These are phyloP conservation scores for Macroramphosus scolopax DNA, from an alignment of 2,797 vertebrate species.

Conservation along the genomic window DNA sequence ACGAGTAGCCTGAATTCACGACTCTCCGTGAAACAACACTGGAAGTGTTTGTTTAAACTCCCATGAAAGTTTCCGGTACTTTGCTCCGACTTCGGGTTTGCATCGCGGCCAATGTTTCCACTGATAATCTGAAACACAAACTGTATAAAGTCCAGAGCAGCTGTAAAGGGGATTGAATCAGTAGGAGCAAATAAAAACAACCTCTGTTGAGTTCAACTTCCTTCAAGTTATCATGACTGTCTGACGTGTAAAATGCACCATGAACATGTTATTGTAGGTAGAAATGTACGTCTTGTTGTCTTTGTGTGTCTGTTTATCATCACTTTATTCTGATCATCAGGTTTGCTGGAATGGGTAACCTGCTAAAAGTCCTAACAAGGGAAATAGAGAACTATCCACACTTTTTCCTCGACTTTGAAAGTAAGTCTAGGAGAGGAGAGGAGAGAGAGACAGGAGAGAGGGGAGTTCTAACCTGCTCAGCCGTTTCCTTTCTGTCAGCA, in stretches of 20 bases:
- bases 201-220: slow-evolving; percentile 19
- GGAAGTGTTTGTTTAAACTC: no score
- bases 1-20: no score
- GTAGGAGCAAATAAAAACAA: slow-evolving; percentile 3
- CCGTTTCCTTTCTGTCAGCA: slow-evolving; percentile 47
- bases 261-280: no score
- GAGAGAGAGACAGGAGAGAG: slow-evolving; percentile 15
- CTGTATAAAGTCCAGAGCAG: background rate
- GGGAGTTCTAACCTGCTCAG: slow-evolving; percentile 21
- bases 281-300: no score
- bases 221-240: no score
- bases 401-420: slow-evolving; percentile 99
- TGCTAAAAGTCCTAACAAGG: slow-evolving; percentile 99
- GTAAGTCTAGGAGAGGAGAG: slow-evolving; percentile 84
- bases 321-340: slow-evolving; percentile 83
- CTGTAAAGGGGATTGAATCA: background rate
- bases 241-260: no score
- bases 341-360: slow-evolving; percentile 99
- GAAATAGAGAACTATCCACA: slow-evolving; percentile 99
- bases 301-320: slow-evolving; percentile 37
- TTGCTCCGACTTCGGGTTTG: no score
- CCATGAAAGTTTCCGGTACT: no score
- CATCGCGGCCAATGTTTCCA: background rate
- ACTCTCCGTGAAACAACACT: no score
- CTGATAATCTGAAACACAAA: background rate